Base-by-base conservation (phyloP, 2,888 invertebrate genomes). In the Automeris io region DNA sequence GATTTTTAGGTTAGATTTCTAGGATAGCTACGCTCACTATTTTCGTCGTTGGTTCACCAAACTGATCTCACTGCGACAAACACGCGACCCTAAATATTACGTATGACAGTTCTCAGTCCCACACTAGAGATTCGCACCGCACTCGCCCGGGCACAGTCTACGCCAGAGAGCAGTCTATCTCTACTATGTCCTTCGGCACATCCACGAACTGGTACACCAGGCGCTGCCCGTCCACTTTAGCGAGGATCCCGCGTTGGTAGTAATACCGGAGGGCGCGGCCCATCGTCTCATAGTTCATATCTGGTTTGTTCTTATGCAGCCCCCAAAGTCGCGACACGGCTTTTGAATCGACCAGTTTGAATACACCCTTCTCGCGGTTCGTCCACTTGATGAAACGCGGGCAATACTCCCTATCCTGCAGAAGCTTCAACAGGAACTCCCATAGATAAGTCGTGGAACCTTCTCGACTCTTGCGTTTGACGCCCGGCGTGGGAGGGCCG, bases 251-350 rank as follows among this genome's bases (percentile, higher is more conserved):
- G 53, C 99, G 91, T 86, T 99, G 99, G 88, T 99, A 99, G 87
- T 99, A 99, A 86, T 99, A 99, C 85, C 99, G 93, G 57, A 99
- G 88, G 43, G 99, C 99, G 47, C 99, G 90, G 22, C 99, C 99
- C 99, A 99, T 99, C 41, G 99, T 99, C 88, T 99, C 99, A 87
- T 99, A 99, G 88, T 99, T 99, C 99, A 99, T 99, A 82, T 99
- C 98, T 2, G 99, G 99, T 86, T 99, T 99, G 88, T 99, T 99
- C 89, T 99, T 99, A 89, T 99, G 99, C 80, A 97, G 90, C 36
- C 99, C 99, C 99, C 99, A 99, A 31, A 99, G 91, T 55, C 96
- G 91, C 35, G 98, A 98, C 39, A 99, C 99, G 23, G 99, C 98
- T 85, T 99, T 99, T 37, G 98, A 98, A 87, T 99, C 99, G 37